These are phyloP conservation scores for Drosophila melanica DNA, from an alignment of 1,140 invertebrate genomes.

Conservation along the genomic window DNA sequence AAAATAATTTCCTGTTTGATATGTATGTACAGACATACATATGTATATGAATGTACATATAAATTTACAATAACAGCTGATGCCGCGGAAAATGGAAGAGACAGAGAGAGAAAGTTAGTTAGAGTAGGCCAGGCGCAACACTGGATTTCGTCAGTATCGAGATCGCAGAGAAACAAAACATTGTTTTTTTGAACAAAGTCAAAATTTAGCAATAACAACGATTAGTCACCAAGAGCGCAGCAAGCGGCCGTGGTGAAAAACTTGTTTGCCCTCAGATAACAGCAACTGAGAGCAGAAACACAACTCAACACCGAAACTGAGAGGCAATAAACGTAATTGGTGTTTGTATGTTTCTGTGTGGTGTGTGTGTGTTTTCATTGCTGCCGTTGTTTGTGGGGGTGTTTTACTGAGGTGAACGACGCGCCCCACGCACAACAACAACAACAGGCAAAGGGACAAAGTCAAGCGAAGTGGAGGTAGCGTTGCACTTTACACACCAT, in stretches of 20 bases:
- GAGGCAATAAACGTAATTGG: background rate
- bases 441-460: slow-evolving; percentile 18
- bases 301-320: slow-evolving; percentile 1
- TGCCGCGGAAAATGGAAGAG: background rate
- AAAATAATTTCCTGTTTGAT: slow-evolving; percentile 68
- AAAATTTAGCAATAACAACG: slow-evolving; percentile 35
- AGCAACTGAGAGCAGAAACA: slow-evolving; percentile 26
- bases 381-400: slow-evolving; percentile 20
- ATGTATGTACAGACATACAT: background rate
- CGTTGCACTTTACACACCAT: slow-evolving; percentile 28
- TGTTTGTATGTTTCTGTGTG: background rate
- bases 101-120: slow-evolving; percentile 8
- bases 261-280: slow-evolving; percentile 25
- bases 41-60: slow-evolving; percentile 13
- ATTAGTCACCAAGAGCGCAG: slow-evolving; percentile 40
- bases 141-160: slow-evolving; percentile 24
- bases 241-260: slow-evolving; percentile 36
- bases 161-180: slow-evolving; percentile 27
- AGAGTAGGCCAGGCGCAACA: slow-evolving; percentile 8
- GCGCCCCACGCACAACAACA: slow-evolving; percentile 37
- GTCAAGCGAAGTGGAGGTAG: slow-evolving; percentile 9
- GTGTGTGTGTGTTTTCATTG: background rate
- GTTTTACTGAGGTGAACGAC: slow-evolving; percentile 37
- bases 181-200: slow-evolving; percentile 17
- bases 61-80: slow-evolving; percentile 15